phyloP scores from a whole-genome alignment of 2,113 vertebrate genomes.

The Acanthisitta chloris region DNA sequence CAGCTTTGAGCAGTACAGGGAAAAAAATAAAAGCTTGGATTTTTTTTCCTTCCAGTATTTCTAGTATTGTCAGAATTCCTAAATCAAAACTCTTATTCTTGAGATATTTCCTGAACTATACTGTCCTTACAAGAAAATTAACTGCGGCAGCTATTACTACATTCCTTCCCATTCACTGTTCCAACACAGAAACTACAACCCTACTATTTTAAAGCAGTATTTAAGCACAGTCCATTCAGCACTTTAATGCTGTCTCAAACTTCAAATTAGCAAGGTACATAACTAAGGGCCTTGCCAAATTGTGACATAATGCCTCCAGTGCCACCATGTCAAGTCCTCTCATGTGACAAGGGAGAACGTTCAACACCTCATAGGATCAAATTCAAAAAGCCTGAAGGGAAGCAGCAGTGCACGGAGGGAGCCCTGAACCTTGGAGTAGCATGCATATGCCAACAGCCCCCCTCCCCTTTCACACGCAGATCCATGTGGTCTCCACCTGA shows the following conservation, averaged over 20 bases:
- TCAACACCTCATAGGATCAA: not conserved
- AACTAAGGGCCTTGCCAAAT: not conserved
- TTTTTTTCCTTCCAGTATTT: not conserved
- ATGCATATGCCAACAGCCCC: not conserved
- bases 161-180: not conserved
- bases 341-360: not conserved
- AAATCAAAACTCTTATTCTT: not conserved
- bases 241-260: not conserved
- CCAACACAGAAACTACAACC: not conserved
- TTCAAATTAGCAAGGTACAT: not conserved
- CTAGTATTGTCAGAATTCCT: not conserved
- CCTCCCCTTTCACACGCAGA: not conserved
- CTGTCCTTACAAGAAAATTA: not conserved
- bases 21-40: fast-evolving
- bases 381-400: not conserved
- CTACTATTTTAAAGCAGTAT: not conserved
- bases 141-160: not conserved
- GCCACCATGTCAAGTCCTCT: not conserved
- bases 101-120: not conserved
- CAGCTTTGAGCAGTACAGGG: not conserved
- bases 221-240: not conserved
- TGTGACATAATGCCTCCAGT: not conserved
- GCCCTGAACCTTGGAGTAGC: not conserved
- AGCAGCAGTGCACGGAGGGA: not conserved
- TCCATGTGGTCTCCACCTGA: constrained; percentile 53